A percentile compares a stretch with the other conserved stretches of the same genome.
These are phyloP conservation scores for Brotula barbata DNA, from an alignment of 2,797 vertebrate species.

Conservation along the genomic window DNA sequence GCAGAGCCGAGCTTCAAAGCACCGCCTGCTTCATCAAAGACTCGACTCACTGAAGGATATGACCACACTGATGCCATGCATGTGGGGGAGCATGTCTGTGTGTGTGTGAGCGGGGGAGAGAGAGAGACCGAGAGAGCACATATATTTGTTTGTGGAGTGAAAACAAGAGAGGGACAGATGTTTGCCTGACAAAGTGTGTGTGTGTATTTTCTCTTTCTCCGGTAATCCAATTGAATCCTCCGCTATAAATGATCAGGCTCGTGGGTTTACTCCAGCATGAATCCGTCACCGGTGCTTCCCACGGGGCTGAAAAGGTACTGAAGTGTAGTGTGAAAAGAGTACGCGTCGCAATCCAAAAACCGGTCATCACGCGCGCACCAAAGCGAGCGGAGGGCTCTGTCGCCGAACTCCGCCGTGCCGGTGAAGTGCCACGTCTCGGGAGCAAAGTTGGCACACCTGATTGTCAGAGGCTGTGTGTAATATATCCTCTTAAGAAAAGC, in stretches of 20 bases:
- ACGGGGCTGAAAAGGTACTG: not conserved
- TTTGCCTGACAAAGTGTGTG: constrained; percentile 19
- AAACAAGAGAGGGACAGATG: constrained; percentile 30
- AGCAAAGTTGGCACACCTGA: constrained; percentile 30
- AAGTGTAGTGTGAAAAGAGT: not conserved
- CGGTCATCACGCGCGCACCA: constrained; percentile 9
- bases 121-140: no score
- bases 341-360: not conserved
- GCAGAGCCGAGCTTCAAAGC: constrained; percentile 62
- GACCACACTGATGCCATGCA: constrained; percentile 40
- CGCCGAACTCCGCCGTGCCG: constrained; percentile 17
- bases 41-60: constrained; percentile 43
- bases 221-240: constrained; percentile 11
- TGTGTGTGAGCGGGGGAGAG: not conserved
- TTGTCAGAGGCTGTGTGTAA: constrained; percentile 54
- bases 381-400: not conserved
- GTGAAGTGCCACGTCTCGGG: constrained; percentile 25
- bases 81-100: constrained; percentile 12
- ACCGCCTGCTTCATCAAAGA: constrained; percentile 57
- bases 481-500: constrained; percentile 43
- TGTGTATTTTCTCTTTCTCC: constrained; percentile 20
- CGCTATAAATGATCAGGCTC: constrained; percentile 22
- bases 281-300: constrained; percentile 13
- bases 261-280: constrained; percentile 19
- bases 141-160: constrained; percentile 2